Base-by-base conservation (phyloP, 2,888 invertebrate species). In the Zelleria hepariella region DNA sequence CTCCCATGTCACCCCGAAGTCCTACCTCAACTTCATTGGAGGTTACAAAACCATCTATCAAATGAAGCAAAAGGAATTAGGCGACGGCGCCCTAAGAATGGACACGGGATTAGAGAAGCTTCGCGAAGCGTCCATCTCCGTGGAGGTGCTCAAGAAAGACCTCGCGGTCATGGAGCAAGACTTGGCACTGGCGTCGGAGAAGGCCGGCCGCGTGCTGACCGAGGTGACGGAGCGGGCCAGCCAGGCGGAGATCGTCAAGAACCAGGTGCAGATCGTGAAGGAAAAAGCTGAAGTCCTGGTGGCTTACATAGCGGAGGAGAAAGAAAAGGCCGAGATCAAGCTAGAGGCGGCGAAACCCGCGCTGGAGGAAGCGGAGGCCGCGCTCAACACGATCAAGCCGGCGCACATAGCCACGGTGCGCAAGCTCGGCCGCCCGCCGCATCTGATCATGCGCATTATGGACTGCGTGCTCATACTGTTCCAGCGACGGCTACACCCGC, bases 381-480 rank as follows among this genome's bases (percentile, higher is more conserved):
- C 98, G 0, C 86, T 98, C 21, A 97, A 98, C 72, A 98, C 98
- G 0, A 98, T 98, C 61, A 98, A 98, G 78, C 98, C 97, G 49
- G 97, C 98, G 4, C 98, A 98, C 75, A 98, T 98, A 75, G 94
- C 97, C 1, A 97, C 97, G 57, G 98, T 98, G 0, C 91, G 98
- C 66, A 98, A 98, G 81, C 83, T 98, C 59, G 98, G 97, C 7
- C 91, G 98, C 63, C 98, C 98, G 0, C 98, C 98, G 0, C 98
- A 98, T 86, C 89, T 98, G 8, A 98, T 98, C 72, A 96, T 98
- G 98, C 91, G 98, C 63, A 98, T 98, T 67, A 98, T 98, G 98
- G 98, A 98, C 79, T 97, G 96, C 75, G 98, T 98, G 0, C 77
- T 98, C 67, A 94, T 98, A 68, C 85, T 98, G 24, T 98, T 98